Conservation (phyloP, 2,888 invertebrate genomes). For the Sclerodermus sp. region DNA sequence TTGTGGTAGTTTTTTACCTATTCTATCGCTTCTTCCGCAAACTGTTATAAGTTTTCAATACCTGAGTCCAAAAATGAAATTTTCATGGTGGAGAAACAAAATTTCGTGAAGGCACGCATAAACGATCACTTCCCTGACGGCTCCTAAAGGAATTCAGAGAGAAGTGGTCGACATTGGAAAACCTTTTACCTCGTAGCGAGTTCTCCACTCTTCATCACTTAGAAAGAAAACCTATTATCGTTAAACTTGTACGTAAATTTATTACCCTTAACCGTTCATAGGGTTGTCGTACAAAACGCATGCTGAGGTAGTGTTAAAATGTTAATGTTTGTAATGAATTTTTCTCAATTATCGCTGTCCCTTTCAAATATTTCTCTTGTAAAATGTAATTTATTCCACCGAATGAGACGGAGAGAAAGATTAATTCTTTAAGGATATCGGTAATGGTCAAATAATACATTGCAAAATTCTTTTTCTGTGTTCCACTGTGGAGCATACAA, state of each 20-base stretch:
- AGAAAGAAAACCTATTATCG: slow-evolving; percentile 27
- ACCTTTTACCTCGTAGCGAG: slow-evolving; percentile 39
- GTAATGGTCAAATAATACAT: too few species aligned
- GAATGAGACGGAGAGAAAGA: too few species aligned
- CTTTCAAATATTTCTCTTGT: too few species aligned
- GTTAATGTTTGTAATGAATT: too few species aligned
- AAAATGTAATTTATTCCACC: too few species aligned
- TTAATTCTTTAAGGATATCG: too few species aligned
- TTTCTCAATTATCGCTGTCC: too few species aligned
- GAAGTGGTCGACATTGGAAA: slow-evolving; percentile 3
- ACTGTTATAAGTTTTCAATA: slow-evolving; percentile 52
- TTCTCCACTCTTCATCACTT: slow-evolving; percentile 27
- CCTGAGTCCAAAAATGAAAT: slow-evolving; percentile 61
- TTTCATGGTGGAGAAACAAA: slow-evolving; percentile 69
- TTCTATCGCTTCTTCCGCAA: slow-evolving; percentile 50
- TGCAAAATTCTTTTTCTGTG: too few species aligned
- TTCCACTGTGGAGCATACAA: too few species aligned
- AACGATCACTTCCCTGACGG: slow-evolving; percentile 17
- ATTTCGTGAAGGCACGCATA: slow-evolving; percentile 64
- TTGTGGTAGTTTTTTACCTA: slow-evolving; percentile 51
- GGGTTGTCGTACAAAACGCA: not conserved
- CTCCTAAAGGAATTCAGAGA: not conserved
- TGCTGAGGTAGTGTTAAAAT: not conserved
- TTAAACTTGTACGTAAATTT: slow-evolving; percentile 21
- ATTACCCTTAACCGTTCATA: not conserved